These are phyloP conservation scores for Trachymyrmex septentrionalis DNA, from an alignment of 1,140 invertebrate genomes.

Conservation along the genomic window DNA sequence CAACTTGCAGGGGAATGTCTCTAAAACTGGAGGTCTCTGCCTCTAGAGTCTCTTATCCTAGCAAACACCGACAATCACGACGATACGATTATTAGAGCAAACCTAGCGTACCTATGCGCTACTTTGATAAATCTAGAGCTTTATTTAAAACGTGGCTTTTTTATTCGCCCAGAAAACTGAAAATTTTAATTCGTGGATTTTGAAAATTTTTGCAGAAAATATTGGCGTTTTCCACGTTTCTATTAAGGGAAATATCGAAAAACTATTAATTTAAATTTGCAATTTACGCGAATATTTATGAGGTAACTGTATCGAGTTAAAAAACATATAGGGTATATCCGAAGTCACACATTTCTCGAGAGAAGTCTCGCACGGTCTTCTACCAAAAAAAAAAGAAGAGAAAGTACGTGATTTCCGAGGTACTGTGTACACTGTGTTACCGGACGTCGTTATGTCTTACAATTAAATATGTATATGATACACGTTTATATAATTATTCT, in stretches of 20 bases:
- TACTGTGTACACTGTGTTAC: conserved; percentile 3
- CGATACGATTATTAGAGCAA: too few relatives aligned
- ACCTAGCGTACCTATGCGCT: too few relatives aligned
- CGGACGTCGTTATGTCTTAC: conserved; percentile 27
- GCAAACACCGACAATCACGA: too few relatives aligned
- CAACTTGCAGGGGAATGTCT: neutral
- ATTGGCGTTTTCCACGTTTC: neutral
- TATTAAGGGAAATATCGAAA: neutral
- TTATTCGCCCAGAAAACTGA: neutral
- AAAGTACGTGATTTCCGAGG: conserved; percentile 48
- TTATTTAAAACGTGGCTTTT: neutral
- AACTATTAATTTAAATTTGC: neutral
- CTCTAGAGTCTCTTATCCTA: too few relatives aligned
- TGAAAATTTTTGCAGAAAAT: neutral
- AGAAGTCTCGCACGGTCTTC: neutral
- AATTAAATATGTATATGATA: conserved; percentile 47
- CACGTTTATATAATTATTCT: conserved; percentile 49
- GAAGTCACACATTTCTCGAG: conserved; percentile 1
- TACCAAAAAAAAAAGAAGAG: conserved; percentile 24
- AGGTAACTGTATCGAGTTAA: neutral
- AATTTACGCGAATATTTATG: neutral
- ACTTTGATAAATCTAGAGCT: too few relatives aligned
- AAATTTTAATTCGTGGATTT: neutral
- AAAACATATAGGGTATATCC: neutral
- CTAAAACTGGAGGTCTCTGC: too few relatives aligned